A percentile compares a stretch with the other conserved stretches of the same genome.
Evolutionary conservation across 2,888 invertebrate species (phyloP).

Genomic region (Empis livida): DNA sequence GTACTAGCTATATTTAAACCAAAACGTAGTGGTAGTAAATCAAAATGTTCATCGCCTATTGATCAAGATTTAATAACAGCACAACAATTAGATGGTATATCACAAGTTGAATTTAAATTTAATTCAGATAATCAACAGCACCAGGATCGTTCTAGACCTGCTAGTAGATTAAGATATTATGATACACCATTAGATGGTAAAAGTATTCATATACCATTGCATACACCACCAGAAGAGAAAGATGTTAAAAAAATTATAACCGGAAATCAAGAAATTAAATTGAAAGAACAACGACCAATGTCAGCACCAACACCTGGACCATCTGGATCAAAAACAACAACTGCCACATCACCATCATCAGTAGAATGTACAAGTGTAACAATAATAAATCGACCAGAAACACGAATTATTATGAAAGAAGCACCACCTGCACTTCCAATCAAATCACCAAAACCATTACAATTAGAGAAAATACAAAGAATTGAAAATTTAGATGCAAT

Average conservation of each 20-base stretch:
- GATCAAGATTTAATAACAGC: slow-evolving; percentile 21
- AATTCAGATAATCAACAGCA: slow-evolving; percentile 16
- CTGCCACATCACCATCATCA: slow-evolving; percentile 2
- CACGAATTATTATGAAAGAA: slow-evolving; percentile 7
- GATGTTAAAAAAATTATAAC: slow-evolving; percentile 29
- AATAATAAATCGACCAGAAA: neutral
- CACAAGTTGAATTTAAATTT: slow-evolving; percentile 36
- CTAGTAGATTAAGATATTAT: slow-evolving; percentile 41
- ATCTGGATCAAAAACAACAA: slow-evolving; percentile 1
- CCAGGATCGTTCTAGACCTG: slow-evolving; percentile 21
- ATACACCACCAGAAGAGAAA: slow-evolving; percentile 58
- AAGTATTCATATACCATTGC: slow-evolving; percentile 57
- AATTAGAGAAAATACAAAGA: slow-evolving; percentile 17
- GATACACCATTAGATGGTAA: slow-evolving; percentile 49
- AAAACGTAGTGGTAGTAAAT: slow-evolving; percentile 38
- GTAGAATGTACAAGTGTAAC: slow-evolving; percentile 1
- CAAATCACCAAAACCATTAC: slow-evolving; percentile 13
- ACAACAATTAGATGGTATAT: slow-evolving; percentile 33
- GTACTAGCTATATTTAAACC: slow-evolving; percentile 55
- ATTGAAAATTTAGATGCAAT: slow-evolving; percentile 42
- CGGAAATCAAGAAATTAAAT: slow-evolving; percentile 2
- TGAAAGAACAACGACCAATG: slow-evolving; percentile 14
- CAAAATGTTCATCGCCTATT: slow-evolving; percentile 36
- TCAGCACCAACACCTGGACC: slow-evolving; percentile 20
- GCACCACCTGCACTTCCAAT: slow-evolving; percentile 6